phyloP scores from a whole-genome alignment of 2,797 vertebrate species.

The Capromys pilorides region DNA sequence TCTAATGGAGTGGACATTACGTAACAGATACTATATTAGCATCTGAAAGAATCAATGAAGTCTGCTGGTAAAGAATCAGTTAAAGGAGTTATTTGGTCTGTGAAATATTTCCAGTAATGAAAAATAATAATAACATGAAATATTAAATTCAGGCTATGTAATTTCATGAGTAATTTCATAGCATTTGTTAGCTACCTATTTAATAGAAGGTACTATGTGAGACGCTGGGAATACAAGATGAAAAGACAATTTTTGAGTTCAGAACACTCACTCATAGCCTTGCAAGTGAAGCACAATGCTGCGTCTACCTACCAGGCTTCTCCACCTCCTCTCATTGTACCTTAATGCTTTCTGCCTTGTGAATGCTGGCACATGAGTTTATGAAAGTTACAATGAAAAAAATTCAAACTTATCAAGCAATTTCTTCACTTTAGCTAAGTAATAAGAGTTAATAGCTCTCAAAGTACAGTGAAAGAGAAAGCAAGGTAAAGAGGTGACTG shows the following conservation, averaged over 20 bases:
- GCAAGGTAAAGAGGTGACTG: constrained; percentile 69
- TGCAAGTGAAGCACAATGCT: not conserved
- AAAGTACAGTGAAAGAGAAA: constrained; percentile 55
- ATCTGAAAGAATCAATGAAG: not conserved
- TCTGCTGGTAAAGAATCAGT: constrained; percentile 5
- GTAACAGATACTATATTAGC: not conserved
- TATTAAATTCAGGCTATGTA: not conserved
- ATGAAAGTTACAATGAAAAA: not conserved
- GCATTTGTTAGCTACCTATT: not conserved
- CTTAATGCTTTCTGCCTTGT: not conserved
- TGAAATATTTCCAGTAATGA: constrained; percentile 20
- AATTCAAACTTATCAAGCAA: constrained; percentile 61
- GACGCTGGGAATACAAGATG: not conserved
- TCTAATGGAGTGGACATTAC: not conserved
- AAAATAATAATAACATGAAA: not conserved
- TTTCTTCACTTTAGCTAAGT: constrained; percentile 43
- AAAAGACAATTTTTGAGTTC: constrained; percentile 17
- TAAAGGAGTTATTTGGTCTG: constrained; percentile 8
- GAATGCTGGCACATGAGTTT: constrained; percentile 26
- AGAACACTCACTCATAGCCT: not conserved
- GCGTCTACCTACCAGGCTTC: not conserved
- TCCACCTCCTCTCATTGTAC: not conserved
- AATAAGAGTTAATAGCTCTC: constrained; percentile 69
- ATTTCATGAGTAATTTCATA: not conserved
- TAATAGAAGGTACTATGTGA: not conserved